Base-by-base conservation (phyloP, 2,797 vertebrate species). In the Coreius guichenoti region DNA sequence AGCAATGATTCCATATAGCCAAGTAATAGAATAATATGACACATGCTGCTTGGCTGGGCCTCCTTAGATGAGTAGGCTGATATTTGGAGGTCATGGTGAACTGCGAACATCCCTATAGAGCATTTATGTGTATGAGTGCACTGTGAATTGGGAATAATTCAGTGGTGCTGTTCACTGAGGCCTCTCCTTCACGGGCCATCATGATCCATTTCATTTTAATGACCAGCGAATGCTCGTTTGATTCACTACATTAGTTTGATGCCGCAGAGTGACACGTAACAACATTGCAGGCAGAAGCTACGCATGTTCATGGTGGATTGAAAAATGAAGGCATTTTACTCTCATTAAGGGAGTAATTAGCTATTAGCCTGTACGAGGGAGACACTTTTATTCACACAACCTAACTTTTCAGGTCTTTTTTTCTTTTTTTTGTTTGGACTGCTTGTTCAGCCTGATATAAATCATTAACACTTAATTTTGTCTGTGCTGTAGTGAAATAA, bases 161-260 rank as follows among this genome's bases (percentile, higher is more conserved):
- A 56, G 29, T 58, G 51, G 73, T 31, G 67, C 74, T 70, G 81
- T 39, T 56, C 65, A 58, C 26, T 58, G 65, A 72, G 82, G 69
- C 86, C 61, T 87, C 83, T 87, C 80, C 78, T 88, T 87, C 78
- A 88, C 36, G 68, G 83, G 76, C 77, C 77, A 82, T 84, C 69
- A 69, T 84, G 84, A 84, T 74, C 70, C 72, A 89, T 84, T 89
- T 89, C 75, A 68, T 85, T 73, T 89, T 93, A 92, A 94, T 93
- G 91, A 91, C 87, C 84, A 82, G 80, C 67, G 77, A 89, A 90
- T 89, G 89, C 85, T 92, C 87, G 90, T 93, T 90, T 92, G 92
- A 92, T 91, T 91, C 90, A 89, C 83, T 87, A 85, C 21, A 83
- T 88, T 73, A 90, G 90, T 87, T 82, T 78, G 81, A 88, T 49